These are phyloP conservation scores for Phorcus lineatus DNA, from an alignment of 2,888 invertebrate genomes.

Conservation along the genomic window DNA sequence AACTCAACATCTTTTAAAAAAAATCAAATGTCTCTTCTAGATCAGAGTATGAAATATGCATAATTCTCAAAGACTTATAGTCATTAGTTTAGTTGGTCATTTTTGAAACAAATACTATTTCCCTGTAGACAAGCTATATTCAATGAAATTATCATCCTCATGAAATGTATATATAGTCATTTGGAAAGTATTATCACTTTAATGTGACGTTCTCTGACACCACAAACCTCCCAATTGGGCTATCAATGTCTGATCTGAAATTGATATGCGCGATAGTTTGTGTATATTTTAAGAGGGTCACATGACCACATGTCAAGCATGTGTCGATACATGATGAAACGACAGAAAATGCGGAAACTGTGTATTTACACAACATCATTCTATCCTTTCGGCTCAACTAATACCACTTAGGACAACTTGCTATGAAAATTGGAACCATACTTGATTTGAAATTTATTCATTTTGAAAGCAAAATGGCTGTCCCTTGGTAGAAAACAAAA, in stretches of 20 bases:
- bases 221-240: background rate
- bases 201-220: background rate
- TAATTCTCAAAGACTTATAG: too few relatives aligned
- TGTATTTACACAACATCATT: background rate
- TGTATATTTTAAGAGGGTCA: background rate
- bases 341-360: background rate
- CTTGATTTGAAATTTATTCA: background rate
- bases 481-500: background rate
- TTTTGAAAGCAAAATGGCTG: constrained; percentile 1
- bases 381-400: background rate
- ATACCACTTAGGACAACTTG: constrained; percentile 15
- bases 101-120: too few relatives aligned
- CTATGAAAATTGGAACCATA: background rate
- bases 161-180: background rate
- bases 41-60: too few relatives aligned
- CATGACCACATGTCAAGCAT: background rate
- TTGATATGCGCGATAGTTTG: background rate
- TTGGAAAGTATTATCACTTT: background rate
- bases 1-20: too few relatives aligned
- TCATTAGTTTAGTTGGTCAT: too few relatives aligned
- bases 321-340: background rate
- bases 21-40: too few relatives aligned
- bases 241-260: background rate
- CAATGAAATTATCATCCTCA: background rate
- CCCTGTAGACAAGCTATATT: too few relatives aligned